Evolutionary conservation across 2,113 vertebrate species (phyloP), one percentile per base, ranked within the genome.

Genomic region (Geococcyx californianus): DNA sequence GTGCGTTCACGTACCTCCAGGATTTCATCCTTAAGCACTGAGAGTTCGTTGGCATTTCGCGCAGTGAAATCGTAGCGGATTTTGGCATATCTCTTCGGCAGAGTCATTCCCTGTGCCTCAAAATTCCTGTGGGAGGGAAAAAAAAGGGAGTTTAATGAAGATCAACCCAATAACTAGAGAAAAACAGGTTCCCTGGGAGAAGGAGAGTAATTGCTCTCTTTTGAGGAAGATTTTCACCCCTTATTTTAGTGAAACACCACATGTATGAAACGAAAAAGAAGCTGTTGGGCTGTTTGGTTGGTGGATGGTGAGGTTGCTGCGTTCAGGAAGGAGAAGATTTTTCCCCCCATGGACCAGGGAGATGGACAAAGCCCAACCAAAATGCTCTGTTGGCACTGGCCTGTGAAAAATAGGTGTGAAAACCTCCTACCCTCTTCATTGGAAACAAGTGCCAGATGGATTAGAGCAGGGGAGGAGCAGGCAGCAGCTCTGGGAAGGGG

Each of bases 51-150:
- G 97, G 98, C 98, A 34, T 99, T 99, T 23, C 98, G 98, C 1
- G 99, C 99, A 0, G 99, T 99, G 95, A 99, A 99, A 96, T 98
- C 98, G 13, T 99, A 99, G 84, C 97, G 98, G 51, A 99, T 98
- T 98, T 98, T 98, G 98, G 98, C 99, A 59, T 97, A 99, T 98
- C 98, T 99, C 45, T 97, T 98, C 11, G 87, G 51, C 16, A 58
- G 82, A 58, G 96, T 88, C 90, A 97, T 96, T 29, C 92, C 96
- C 55, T 94, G 97, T 19, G 95, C 97, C n/a, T 98, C 98, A 69
- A 98, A 98, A 72, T 98, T 98, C 96, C 99, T 99, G 94, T 5
- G 51, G 52, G 28, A 75, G 34, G 11, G 12, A 62, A 15, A 17
- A 31, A 11, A 11, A 52, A 10, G 5, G 2, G 14, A 23, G 44